These are phyloP conservation scores for Botia kubotai DNA, from an alignment of 2,797 vertebrate genomes.

Conservation along the genomic window DNA sequence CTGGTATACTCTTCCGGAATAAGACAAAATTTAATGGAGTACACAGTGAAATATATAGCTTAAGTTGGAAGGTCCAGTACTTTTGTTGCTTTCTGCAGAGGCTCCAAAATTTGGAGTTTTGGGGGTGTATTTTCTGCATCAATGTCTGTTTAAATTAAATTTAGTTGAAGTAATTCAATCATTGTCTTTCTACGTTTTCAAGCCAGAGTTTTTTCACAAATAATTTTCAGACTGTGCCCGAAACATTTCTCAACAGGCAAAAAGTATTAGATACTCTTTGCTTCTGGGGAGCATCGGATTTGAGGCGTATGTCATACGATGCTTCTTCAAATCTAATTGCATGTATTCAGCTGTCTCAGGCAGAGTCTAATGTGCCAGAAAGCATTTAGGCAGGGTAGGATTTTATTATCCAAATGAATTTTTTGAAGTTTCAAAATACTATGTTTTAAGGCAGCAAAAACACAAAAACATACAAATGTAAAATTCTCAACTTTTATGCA, in stretches of 20 bases:
- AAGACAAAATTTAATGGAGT: neutral
- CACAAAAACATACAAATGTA: slow-evolving; percentile 10
- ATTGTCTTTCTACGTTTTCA: slow-evolving; percentile 35
- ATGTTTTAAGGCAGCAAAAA: slow-evolving; percentile 10
- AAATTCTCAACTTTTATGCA: neutral
- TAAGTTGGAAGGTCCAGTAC: neutral
- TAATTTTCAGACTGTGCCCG: slow-evolving; percentile 7
- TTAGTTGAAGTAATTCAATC: slow-evolving; percentile 27
- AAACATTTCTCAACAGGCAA: slow-evolving; percentile 17
- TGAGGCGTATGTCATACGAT: slow-evolving; percentile 14
- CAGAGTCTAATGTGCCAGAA: neutral
- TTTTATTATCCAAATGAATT: slow-evolving; percentile 21
- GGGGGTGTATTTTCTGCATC: slow-evolving; percentile 14
- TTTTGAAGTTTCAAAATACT: slow-evolving; percentile 31
- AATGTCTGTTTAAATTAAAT: slow-evolving; percentile 23
- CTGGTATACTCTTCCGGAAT: neutral
- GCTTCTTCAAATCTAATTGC: slow-evolving; percentile 36
- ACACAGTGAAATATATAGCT: neutral
- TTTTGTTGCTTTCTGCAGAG: neutral
- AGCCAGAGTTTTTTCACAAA: slow-evolving; percentile 5
- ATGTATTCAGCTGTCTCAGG: slow-evolving; percentile 28
- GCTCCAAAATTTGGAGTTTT: neutral
- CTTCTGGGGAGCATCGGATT: slow-evolving; percentile 3
- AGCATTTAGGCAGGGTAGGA: slow-evolving; percentile 15
- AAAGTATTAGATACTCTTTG: slow-evolving; percentile 23